Percentiles rank a stretch among this genome's conserved stretches.
Evolutionary conservation across 2,797 vertebrate species (phyloP).

Genomic region (Rhinoraja longicauda): DNA sequence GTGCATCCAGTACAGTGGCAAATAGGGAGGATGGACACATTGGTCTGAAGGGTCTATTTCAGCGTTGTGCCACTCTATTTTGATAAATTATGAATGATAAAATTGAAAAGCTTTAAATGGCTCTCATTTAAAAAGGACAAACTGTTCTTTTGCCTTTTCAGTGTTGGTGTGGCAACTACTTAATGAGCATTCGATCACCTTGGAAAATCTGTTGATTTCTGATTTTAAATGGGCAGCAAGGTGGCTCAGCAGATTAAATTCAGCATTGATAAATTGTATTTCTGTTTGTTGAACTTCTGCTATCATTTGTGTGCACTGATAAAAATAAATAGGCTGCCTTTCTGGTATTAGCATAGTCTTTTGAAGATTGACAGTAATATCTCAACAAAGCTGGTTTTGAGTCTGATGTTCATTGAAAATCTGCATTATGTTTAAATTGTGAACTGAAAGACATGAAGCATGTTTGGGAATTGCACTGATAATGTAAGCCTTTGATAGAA

Average conservation of each 20-base stretch:
- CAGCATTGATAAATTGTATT: constrained; percentile 34
- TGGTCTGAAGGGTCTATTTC: no score
- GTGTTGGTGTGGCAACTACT: constrained; percentile 40
- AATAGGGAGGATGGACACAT: no score
- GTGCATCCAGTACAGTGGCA: no score
- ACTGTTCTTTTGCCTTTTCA: constrained; percentile 41
- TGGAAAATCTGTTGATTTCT: constrained; percentile 35
- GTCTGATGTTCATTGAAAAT: background rate
- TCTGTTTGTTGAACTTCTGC: constrained; percentile 45
- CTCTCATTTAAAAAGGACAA: constrained; percentile 42
- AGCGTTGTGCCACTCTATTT: background rate
- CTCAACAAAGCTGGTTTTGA: background rate
- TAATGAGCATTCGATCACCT: constrained; percentile 37
- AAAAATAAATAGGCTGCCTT: constrained; percentile 47
- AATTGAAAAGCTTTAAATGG: constrained; percentile 34
- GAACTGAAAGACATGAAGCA: background rate
- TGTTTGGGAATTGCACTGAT: background rate
- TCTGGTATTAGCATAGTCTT: constrained; percentile 31
- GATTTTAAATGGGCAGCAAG: background rate
- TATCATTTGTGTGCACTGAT: constrained; percentile 44
- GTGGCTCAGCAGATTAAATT: constrained; percentile 27
- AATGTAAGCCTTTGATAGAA: background rate
- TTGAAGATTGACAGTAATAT: constrained; percentile 45
- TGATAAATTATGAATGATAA: background rate
- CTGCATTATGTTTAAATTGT: background rate